Percentiles rank a stretch among this genome's conserved stretches.
phyloP scores from a whole-genome alignment of 2,888 invertebrate species.

The Dryomyza anilis region DNA sequence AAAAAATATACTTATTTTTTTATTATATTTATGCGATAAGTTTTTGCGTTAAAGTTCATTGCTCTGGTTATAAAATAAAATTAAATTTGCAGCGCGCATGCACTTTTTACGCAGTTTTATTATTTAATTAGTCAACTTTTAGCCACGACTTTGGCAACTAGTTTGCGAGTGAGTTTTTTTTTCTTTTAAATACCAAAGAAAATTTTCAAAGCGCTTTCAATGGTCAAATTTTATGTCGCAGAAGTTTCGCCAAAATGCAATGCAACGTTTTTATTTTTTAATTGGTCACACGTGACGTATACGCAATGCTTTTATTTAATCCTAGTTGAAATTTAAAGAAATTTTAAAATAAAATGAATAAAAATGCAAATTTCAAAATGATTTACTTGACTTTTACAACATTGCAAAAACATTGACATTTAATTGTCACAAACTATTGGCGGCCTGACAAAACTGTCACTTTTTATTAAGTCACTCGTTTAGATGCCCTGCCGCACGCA shows the following conservation, averaged over 20 bases:
- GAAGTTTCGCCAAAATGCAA: not conserved
- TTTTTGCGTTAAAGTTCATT: not conserved
- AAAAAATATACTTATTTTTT: not conserved
- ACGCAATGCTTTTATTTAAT: not conserved
- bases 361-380: not conserved
- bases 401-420: no score
- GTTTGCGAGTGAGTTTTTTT: no score
- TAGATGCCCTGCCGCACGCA: not conserved
- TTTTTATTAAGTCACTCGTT: not conserved
- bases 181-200: no score
- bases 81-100: not conserved
- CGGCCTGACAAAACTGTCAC: not conserved
- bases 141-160: no score
- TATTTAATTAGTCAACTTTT: constrained; percentile 14
- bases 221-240: constrained; percentile 7
- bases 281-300: constrained; percentile 1
- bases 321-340: not conserved
- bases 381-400: not conserved
- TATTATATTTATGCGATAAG: not conserved
- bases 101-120: constrained; percentile 1
- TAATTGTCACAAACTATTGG: no score
- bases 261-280: not conserved
- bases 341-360: not conserved
- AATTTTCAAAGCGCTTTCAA: not conserved
- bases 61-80: not conserved